Conservation (phyloP, 2,888 invertebrate species). For the Formica aserva region DNA sequence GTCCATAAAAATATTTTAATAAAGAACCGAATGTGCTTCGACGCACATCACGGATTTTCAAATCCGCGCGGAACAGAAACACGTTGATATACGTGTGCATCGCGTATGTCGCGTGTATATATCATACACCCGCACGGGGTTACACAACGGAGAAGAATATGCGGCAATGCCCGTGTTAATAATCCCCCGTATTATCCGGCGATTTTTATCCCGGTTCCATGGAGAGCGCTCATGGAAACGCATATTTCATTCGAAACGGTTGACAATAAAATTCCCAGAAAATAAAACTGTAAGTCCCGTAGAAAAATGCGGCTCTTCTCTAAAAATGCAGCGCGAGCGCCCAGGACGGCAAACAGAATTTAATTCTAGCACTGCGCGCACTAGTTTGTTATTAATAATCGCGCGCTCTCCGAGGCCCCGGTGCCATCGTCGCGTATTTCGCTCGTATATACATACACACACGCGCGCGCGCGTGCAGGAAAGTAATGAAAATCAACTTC, state of each 20-base stretch:
- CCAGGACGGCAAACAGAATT: constrained; percentile 41
- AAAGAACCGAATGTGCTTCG: constrained; percentile 37
- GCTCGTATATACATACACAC: not conserved
- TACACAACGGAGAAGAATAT: constrained; percentile 37
- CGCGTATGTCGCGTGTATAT: constrained; percentile 16
- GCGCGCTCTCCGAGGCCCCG: not conserved
- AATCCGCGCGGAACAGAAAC: constrained; percentile 30
- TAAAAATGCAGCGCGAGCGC: constrained; percentile 46
- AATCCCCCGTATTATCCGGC: constrained; percentile 50
- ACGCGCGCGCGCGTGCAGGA: not conserved
- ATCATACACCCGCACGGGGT: constrained; percentile 6
- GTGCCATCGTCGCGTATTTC: constrained; percentile 10
- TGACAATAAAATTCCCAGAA: constrained; percentile 57
- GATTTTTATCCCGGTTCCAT: constrained; percentile 48
- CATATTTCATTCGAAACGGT: constrained; percentile 57
- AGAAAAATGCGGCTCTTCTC: constrained; percentile 45
- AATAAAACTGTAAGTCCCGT: constrained; percentile 55
- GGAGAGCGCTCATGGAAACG: constrained; percentile 38
- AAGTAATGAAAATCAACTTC: constrained; percentile 50
- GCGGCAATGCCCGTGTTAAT: constrained; percentile 50
- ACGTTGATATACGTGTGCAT: not conserved
- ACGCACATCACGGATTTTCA: constrained; percentile 23
- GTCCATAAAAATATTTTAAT: constrained; percentile 46
- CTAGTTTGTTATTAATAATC: constrained; percentile 53
- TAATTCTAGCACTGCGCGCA: constrained; percentile 41